Conservation (phyloP, 2,113 vertebrate species). For the Heloderma charlesbogerti region DNA sequence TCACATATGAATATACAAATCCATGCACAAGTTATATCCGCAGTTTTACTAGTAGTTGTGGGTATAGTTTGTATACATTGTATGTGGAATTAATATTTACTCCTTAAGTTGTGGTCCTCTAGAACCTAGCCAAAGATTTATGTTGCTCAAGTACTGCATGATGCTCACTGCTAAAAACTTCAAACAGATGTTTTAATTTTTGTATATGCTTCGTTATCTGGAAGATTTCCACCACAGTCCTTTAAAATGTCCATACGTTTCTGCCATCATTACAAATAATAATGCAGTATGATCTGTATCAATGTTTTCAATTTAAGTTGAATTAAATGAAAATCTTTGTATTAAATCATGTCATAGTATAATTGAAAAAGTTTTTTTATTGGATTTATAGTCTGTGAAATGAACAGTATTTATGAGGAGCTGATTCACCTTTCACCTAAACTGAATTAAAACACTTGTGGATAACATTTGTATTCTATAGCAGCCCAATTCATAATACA, state of each 20-base stretch:
- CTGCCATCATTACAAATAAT: conserved; percentile 49
- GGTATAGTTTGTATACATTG: background rate
- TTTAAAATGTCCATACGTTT: conserved; percentile 27
- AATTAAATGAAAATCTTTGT: conserved; percentile 59
- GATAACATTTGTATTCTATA: conserved; percentile 34
- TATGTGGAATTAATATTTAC: background rate
- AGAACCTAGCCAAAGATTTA: background rate
- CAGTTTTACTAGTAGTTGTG: background rate
- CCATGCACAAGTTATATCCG: background rate
- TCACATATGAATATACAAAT: background rate
- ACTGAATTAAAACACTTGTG: conserved; percentile 45
- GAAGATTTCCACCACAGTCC: conserved; percentile 31
- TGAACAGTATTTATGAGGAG: conserved; percentile 45
- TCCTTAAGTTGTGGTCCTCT: background rate
- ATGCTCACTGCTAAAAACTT: conserved; percentile 21
- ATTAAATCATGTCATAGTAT: conserved; percentile 59
- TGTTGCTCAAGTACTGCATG: background rate
- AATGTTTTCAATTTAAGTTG: conserved; percentile 55
- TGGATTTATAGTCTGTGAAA: conserved; percentile 47
- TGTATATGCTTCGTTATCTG: conserved; percentile 5
- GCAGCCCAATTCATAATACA: conserved; percentile 15
- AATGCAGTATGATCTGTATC: conserved; percentile 48
- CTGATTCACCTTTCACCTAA: conserved; percentile 46
- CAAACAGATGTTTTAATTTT: conserved; percentile 32
- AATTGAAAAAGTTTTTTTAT: conserved; percentile 55